Evolutionary conservation across 2,888 invertebrate species (phyloP).

Genomic region (Biston stratarius): DNA sequence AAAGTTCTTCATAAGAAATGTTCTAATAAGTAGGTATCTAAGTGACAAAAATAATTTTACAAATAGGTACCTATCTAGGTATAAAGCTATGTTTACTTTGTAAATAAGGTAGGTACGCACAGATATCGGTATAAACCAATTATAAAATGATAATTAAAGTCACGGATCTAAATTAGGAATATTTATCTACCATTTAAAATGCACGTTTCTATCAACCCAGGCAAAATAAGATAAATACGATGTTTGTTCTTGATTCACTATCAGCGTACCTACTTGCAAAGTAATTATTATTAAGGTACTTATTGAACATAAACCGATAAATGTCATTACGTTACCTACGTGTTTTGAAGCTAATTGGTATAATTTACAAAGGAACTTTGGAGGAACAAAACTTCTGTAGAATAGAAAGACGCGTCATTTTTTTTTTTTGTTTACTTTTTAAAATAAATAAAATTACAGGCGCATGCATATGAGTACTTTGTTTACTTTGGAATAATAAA

Average conservation of each 20-base stretch:
- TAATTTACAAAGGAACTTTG: constrained; percentile 60
- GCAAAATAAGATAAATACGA: background rate
- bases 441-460: no score
- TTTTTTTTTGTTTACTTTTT: background rate
- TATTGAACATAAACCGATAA: constrained; percentile 61
- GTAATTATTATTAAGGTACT: constrained; percentile 56
- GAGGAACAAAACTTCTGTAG: constrained; percentile 47
- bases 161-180: background rate
- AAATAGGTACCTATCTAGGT: no score
- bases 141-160: no score
- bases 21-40: no score
- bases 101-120: no score
- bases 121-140: no score
- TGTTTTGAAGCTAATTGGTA: constrained; percentile 61
- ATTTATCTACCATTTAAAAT: background rate
- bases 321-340: constrained; percentile 40
- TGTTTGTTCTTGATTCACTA: constrained; percentile 44
- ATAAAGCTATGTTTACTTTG: no score
- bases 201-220: background rate
- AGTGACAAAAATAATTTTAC: no score
- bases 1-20: no score
- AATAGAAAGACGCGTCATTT: constrained; percentile 3
- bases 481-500: no score
- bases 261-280: constrained; percentile 43
- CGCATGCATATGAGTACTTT: no score